Conservation (phyloP, 2,797 vertebrate genomes). For the Hozukius guyotensis region DNA sequence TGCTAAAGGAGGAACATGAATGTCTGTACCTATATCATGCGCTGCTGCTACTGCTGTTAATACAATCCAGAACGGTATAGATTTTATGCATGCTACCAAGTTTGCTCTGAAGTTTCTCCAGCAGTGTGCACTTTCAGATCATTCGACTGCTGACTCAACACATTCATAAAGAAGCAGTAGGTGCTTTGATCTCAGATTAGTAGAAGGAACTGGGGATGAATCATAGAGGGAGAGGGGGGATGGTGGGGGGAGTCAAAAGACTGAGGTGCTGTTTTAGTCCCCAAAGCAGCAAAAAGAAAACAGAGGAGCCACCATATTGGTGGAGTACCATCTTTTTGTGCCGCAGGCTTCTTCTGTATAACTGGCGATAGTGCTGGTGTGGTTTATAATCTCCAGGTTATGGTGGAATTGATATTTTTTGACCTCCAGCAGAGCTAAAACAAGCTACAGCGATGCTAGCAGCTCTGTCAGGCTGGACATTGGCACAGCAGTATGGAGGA, state of each 20-base stretch:
- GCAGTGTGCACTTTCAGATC: constrained; percentile 52
- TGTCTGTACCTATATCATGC: neutral
- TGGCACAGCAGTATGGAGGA: too few species aligned
- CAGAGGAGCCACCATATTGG: neutral
- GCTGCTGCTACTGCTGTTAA: neutral
- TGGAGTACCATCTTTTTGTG: neutral
- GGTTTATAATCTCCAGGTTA: neutral
- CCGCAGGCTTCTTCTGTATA: neutral
- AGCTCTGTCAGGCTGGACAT: neutral
- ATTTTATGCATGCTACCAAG: constrained; percentile 12
- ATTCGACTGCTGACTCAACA: constrained; percentile 74
- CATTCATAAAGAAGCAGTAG: constrained; percentile 36
- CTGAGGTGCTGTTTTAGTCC: constrained; percentile 40
- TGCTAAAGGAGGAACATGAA: neutral
- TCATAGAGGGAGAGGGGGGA: neutral
- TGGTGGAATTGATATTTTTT: neutral
- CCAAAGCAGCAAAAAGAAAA: neutral
- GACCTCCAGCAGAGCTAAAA: neutral
- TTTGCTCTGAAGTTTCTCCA: constrained; percentile 33
- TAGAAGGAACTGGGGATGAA: constrained; percentile 36
- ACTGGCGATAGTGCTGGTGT: neutral
- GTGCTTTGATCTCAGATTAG: constrained; percentile 74
- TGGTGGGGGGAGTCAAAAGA: neutral
- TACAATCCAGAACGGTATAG: constrained; percentile 1
- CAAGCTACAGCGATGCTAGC: neutral